A percentile compares a stretch with the other conserved stretches of the same genome.
phyloP scores from a whole-genome alignment of 2,888 invertebrate species.

The Mesochorus sp. region DNA sequence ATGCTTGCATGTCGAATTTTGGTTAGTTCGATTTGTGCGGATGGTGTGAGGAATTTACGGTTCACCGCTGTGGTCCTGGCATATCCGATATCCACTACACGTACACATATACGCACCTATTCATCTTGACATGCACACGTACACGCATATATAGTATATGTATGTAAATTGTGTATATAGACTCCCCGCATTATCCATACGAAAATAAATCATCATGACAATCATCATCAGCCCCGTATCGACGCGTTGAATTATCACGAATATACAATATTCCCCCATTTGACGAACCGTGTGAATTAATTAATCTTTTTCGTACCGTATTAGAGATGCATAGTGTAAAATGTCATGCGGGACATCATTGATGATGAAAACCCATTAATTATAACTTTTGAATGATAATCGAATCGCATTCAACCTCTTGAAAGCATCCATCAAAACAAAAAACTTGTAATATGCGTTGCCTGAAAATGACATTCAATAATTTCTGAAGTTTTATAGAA shows the following conservation, averaged over 20 bases:
- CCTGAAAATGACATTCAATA: too few relatives aligned
- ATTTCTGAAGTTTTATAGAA: too few relatives aligned
- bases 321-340: background rate
- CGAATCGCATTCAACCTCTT: too few relatives aligned
- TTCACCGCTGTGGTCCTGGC: slow-evolving; percentile 41
- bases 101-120: background rate
- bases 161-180: background rate
- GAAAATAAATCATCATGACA: slow-evolving; percentile 40
- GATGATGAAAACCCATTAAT: background rate
- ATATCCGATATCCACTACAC: slow-evolving; percentile 9
- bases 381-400: too few relatives aligned
- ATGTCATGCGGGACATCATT: background rate
- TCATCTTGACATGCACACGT: background rate
- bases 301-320: slow-evolving; percentile 5
- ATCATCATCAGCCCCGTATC: slow-evolving; percentile 8
- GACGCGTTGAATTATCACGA: background rate
- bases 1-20: slow-evolving; percentile 49
- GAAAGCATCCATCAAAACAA: too few relatives aligned
- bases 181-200: slow-evolving; percentile 22
- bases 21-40: slow-evolving; percentile 55
- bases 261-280: slow-evolving; percentile 4
- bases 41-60: slow-evolving; percentile 44
- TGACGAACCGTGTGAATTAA: slow-evolving; percentile 17
- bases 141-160: background rate
- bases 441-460: too few relatives aligned